phyloP scores from a whole-genome alignment of 2,113 vertebrate genomes.

The Neolamprologus modestus region DNA sequence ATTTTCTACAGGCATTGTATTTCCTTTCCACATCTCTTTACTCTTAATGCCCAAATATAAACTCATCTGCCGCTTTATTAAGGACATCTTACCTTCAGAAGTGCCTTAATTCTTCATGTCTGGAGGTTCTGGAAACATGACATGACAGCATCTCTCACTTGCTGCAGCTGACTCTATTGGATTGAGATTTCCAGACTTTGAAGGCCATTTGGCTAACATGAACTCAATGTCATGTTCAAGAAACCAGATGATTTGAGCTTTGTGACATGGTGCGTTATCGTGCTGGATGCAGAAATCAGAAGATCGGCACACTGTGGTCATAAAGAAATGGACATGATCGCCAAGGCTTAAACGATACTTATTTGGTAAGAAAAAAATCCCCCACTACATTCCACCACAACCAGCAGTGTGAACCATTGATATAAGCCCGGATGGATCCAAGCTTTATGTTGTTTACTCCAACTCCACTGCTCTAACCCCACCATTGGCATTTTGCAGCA shows the following conservation, averaged over 20 bases:
- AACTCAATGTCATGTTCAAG: not conserved
- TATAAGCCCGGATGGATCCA: not conserved
- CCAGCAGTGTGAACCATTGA: not conserved
- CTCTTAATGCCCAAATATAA: not conserved
- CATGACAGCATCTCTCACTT: not conserved
- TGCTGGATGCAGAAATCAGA: not conserved
- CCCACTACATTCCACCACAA: not conserved
- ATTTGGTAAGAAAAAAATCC: not conserved
- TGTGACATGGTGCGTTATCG: not conserved
- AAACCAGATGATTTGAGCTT: not conserved
- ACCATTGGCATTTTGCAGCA: not conserved
- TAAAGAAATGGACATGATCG: not conserved
- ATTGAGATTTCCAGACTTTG: not conserved
- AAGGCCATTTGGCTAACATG: not conserved
- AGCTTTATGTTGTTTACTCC: not conserved
- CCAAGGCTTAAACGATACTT: not conserved
- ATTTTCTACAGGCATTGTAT: not conserved
- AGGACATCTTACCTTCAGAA: not conserved
- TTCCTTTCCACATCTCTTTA: not conserved
- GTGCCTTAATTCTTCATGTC: not conserved
- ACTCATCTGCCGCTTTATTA: not conserved
- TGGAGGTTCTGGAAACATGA: not conserved
- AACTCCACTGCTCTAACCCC: not conserved
- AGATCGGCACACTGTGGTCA: not conserved
- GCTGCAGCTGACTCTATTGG: not conserved